phyloP scores from a whole-genome alignment of 2,888 invertebrate species.

The Pseudococcus viburni region DNA sequence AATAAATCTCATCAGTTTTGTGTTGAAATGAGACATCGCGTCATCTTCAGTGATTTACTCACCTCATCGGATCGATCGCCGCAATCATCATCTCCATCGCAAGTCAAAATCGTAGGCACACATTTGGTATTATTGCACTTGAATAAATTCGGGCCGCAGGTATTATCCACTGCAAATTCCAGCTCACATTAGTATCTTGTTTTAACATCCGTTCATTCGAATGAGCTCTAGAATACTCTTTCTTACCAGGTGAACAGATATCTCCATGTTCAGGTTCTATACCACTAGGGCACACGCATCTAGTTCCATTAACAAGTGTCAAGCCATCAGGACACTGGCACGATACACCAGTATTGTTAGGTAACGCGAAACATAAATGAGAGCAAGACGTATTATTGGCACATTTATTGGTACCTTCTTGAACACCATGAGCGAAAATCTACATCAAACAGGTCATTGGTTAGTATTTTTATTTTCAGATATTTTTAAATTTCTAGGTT shows the following conservation, averaged over 20 bases:
- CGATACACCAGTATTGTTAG: slow-evolving; percentile 76
- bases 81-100: slow-evolving; percentile 81
- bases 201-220: neutral
- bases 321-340: slow-evolving; percentile 89
- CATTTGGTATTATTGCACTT: slow-evolving; percentile 76
- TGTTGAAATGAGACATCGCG: neutral
- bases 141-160: slow-evolving; percentile 76
- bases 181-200: neutral
- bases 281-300: slow-evolving; percentile 85
- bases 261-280: slow-evolving; percentile 77
- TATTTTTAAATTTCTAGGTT: neutral
- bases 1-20: neutral
- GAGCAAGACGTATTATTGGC: slow-evolving; percentile 77
- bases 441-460: slow-evolving; percentile 68
- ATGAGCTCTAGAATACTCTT: slow-evolving; percentile 46
- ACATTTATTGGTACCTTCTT: slow-evolving; percentile 83
- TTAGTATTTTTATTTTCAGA: neutral
- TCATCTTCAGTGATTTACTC: slow-evolving; percentile 30
- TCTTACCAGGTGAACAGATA: slow-evolving; percentile 76
- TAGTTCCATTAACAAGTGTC: slow-evolving; percentile 73
- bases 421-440: slow-evolving; percentile 83
- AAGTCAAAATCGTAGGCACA: slow-evolving; percentile 76
- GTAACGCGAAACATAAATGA: slow-evolving; percentile 84
- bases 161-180: slow-evolving; percentile 73
- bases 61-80: slow-evolving; percentile 78